Evolutionary conservation across 2,113 vertebrate species (phyloP).

Genomic region (Lepisosteus osseus): DNA sequence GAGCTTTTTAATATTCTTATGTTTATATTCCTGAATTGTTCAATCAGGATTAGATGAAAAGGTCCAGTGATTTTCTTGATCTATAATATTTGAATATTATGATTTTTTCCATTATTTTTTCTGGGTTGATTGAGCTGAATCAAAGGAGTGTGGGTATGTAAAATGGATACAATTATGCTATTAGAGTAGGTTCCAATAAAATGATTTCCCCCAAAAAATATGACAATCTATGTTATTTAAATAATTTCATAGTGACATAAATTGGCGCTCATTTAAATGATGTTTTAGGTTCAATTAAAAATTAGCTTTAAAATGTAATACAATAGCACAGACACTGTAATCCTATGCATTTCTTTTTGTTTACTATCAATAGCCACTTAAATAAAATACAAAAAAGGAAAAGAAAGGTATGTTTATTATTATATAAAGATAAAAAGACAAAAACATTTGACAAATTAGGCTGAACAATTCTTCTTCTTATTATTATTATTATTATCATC

Average conservation of each 20-base stretch:
- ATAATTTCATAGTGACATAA: background rate
- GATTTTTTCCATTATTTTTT: slow-evolving; percentile 9
- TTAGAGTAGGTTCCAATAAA: slow-evolving; percentile 29
- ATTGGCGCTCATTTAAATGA: slow-evolving; percentile 22
- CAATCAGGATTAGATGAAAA: slow-evolving; percentile 19
- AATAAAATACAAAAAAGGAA: slow-evolving; percentile 27
- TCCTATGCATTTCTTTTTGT: slow-evolving; percentile 19
- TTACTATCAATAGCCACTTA: slow-evolving; percentile 18
- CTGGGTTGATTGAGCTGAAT: slow-evolving; percentile 9
- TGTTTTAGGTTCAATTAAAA: slow-evolving; percentile 14
- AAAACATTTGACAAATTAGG: too few relatives aligned
- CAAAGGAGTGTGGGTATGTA: slow-evolving; percentile 31
- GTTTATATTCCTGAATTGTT: slow-evolving; percentile 19
- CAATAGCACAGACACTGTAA: slow-evolving; percentile 33
- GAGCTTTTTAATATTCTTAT: slow-evolving; percentile 24
- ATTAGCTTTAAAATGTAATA: slow-evolving; percentile 27
- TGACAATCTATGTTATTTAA: background rate
- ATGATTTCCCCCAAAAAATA: slow-evolving; percentile 8
- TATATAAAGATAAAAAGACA: too few relatives aligned
- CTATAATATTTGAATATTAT: slow-evolving; percentile 17
- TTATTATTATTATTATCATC: too few relatives aligned
- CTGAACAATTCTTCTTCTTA: too few relatives aligned
- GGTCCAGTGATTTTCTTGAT: slow-evolving; percentile 5
- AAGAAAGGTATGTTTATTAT: too few relatives aligned
- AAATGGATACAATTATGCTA: slow-evolving; percentile 32